A percentile compares a stretch with the other conserved stretches of the same genome.
Conservation (phyloP, 1,140 invertebrate genomes). For the Solenopsis fugax region DNA sequence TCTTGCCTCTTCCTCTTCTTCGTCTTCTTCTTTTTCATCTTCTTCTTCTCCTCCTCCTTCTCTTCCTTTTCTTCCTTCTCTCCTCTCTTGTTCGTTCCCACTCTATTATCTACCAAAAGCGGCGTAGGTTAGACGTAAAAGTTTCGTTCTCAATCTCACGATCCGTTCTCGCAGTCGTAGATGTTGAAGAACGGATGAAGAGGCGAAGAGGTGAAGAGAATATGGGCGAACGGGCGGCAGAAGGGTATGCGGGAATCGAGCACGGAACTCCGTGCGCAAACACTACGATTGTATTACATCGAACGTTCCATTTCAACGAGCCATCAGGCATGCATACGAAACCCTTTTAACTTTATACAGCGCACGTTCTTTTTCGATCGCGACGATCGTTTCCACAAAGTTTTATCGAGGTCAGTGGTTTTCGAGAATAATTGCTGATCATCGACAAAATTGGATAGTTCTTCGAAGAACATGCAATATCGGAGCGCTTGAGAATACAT, state of each 20-base stretch:
- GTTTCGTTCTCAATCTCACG: slow-evolving; percentile 75
- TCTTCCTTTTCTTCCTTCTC: slow-evolving; percentile 7
- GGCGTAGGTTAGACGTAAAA: slow-evolving; percentile 66
- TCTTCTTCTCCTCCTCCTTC: slow-evolving; percentile 4
- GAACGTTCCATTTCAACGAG: slow-evolving; percentile 54
- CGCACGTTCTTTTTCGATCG: slow-evolving; percentile 41
- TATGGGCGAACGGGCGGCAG: not conserved
- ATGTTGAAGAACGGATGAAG: slow-evolving; percentile 18
- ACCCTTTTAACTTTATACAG: slow-evolving; percentile 57
- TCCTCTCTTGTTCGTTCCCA: slow-evolving; percentile 13
- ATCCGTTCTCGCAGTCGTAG: slow-evolving; percentile 53
- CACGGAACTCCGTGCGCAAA: slow-evolving; percentile 67
- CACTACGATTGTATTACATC: slow-evolving; percentile 65
- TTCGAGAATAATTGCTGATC: slow-evolving; percentile 11
- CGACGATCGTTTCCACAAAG: slow-evolving; percentile 10
- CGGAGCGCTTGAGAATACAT: not conserved
- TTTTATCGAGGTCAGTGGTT: slow-evolving; percentile 13
- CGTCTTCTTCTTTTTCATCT: not conserved
- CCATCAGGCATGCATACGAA: slow-evolving; percentile 54
- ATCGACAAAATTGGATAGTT: not conserved
- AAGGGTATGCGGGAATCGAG: slow-evolving; percentile 45
- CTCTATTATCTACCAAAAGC: slow-evolving; percentile 34
- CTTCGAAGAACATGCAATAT: no score
- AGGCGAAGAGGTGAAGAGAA: slow-evolving; percentile 22
- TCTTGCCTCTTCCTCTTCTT: slow-evolving; percentile 5